Evolutionary conservation across 2,113 vertebrate genomes (phyloP).

Genomic region (Conger conger): DNA sequence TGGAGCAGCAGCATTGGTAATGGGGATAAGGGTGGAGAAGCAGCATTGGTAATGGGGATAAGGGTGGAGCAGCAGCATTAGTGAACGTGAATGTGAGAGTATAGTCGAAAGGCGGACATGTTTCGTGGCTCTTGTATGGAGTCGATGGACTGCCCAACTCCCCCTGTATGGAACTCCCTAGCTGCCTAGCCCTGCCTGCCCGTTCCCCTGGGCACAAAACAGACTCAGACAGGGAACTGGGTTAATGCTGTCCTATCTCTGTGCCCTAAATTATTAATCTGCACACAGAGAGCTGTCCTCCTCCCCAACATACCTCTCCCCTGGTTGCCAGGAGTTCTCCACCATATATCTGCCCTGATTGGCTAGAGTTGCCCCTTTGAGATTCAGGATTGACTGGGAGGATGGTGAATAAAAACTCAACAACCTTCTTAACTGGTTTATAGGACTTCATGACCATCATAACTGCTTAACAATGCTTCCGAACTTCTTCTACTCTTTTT

Average conservation of each 20-base stretch:
- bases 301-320: constrained; percentile 19
- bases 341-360: not conserved
- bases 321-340: not conserved
- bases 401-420: too few species aligned
- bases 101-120: too few species aligned
- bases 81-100: not conserved
- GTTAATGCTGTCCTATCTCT: constrained; percentile 59
- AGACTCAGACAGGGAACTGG: constrained; percentile 47
- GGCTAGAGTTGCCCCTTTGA: not conserved
- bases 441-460: not conserved
- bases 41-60: too few species aligned
- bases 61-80: too few species aligned
- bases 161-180: not conserved
- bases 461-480: not conserved
- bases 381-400: too few species aligned
- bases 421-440: too few species aligned
- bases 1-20: too few species aligned
- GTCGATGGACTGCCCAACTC: not conserved
- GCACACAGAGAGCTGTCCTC: constrained; percentile 42
- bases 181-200: not conserved
- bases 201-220: not conserved
- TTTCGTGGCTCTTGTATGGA: not conserved
- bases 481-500: not conserved
- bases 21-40: too few species aligned
- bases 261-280: constrained; percentile 66